A percentile compares a stretch with the other conserved stretches of the same genome.
phyloP scores from a whole-genome alignment of 2,113 vertebrate genomes.

The Paramormyrops kingsleyae region DNA sequence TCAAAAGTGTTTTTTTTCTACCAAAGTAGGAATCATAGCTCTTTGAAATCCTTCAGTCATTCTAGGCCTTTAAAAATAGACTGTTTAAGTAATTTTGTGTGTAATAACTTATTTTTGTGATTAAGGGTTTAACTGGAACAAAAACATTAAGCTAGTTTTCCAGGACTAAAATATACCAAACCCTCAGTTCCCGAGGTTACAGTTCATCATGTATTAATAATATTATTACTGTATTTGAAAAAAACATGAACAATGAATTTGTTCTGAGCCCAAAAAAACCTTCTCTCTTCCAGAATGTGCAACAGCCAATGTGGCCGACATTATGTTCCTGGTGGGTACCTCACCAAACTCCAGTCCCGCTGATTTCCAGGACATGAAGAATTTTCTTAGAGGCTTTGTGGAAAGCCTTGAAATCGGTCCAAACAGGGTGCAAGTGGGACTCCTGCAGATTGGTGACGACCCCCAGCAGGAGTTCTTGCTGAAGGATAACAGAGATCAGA shows the following conservation, averaged over 20 bases:
- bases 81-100: background rate
- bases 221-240: background rate
- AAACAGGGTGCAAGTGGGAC: slow-evolving; percentile 57
- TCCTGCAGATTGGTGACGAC: slow-evolving; percentile 63
- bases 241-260: background rate
- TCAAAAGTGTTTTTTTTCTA: background rate
- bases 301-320: slow-evolving; percentile 58
- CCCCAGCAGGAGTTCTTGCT: slow-evolving; percentile 58
- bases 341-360: slow-evolving; percentile 56
- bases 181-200: background rate
- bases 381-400: slow-evolving; percentile 57
- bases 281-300: slow-evolving; percentile 54
- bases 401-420: slow-evolving; percentile 58
- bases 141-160: background rate
- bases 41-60: background rate
- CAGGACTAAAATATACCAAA: background rate
- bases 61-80: background rate
- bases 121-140: background rate
- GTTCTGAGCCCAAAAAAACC: background rate
- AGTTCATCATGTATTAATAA: background rate
- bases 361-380: slow-evolving; percentile 59
- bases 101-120: background rate
- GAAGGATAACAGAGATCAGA: slow-evolving; percentile 39
- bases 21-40: background rate
- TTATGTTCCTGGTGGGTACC: slow-evolving; percentile 73